Percentiles rank a stretch among this genome's conserved stretches.
phyloP scores from a whole-genome alignment of 1,140 invertebrate species.

The Drosophila pandora region DNA sequence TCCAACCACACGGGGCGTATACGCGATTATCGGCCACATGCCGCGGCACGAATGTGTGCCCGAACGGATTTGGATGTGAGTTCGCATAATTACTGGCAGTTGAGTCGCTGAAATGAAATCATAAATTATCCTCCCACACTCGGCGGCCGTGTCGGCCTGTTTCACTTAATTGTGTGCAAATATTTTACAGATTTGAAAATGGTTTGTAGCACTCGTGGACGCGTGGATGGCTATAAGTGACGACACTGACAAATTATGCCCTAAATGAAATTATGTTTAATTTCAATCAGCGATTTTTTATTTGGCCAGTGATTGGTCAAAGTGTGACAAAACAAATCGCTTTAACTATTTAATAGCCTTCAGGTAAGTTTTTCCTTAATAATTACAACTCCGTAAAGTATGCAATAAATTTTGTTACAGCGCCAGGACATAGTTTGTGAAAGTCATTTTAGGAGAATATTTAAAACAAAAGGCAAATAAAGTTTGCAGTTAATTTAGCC shows the following conservation, averaged over 20 bases:
- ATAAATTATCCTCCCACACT: constrained; percentile 69
- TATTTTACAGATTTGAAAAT: constrained; percentile 48
- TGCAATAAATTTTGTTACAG: constrained; percentile 22
- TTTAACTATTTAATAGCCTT: too few relatives aligned
- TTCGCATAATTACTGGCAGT: constrained; percentile 72
- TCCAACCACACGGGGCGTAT: constrained; percentile 55
- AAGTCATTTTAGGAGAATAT: constrained; percentile 13
- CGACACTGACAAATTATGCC: neutral
- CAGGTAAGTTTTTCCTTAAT: neutral
- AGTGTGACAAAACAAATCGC: too few relatives aligned
- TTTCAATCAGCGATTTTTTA: neutral
- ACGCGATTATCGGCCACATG: constrained; percentile 59
- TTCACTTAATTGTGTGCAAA: constrained; percentile 74
- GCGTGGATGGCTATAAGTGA: neutral
- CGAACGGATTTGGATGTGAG: constrained; percentile 34
- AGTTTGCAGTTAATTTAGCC: constrained; percentile 58
- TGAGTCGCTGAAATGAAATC: constrained; percentile 77
- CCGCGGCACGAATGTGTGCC: constrained; percentile 10
- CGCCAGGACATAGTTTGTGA: neutral
- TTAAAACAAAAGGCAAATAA: constrained; percentile 57
- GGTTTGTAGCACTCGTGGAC: neutral
- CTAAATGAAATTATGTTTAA: neutral
- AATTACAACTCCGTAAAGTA: constrained; percentile 11
- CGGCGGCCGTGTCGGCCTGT: constrained; percentile 19
- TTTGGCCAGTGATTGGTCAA: too few relatives aligned